A percentile compares a stretch with the other conserved stretches of the same genome.
Evolutionary conservation across 2,888 invertebrate species (phyloP).

Genomic region (Clusia tigrina): DNA sequence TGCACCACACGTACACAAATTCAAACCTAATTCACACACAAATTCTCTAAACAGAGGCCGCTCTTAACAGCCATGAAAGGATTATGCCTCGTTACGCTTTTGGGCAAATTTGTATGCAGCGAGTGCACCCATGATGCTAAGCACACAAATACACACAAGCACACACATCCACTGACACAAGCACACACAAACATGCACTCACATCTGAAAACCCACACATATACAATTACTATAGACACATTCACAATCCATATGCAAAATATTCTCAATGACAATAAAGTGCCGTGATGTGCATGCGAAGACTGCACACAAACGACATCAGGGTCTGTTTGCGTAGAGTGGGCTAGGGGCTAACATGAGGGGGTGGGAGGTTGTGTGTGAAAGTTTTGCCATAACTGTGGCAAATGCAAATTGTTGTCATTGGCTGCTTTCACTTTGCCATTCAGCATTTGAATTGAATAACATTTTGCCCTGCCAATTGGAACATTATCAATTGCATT

Average conservation of each 20-base stretch:
- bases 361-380: neutral
- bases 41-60: neutral
- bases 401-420: neutral
- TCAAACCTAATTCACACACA: neutral
- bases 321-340: neutral
- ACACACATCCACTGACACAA: no score
- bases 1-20: no score
- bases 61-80: neutral
- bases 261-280: no score
- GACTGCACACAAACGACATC: neutral
- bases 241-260: no score
- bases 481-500: neutral
- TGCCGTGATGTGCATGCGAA: neutral
- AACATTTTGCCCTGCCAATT: no score
- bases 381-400: neutral
- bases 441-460: neutral
- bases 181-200: no score
- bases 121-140: neutral
- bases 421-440: neutral
- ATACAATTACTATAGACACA: no score
- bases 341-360: neutral
- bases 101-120: neutral
- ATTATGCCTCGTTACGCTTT: neutral
- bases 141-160: neutral
- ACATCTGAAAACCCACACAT: no score